phyloP scores from a whole-genome alignment of 2,797 vertebrate genomes.

The Paramormyrops hopkinsi region DNA sequence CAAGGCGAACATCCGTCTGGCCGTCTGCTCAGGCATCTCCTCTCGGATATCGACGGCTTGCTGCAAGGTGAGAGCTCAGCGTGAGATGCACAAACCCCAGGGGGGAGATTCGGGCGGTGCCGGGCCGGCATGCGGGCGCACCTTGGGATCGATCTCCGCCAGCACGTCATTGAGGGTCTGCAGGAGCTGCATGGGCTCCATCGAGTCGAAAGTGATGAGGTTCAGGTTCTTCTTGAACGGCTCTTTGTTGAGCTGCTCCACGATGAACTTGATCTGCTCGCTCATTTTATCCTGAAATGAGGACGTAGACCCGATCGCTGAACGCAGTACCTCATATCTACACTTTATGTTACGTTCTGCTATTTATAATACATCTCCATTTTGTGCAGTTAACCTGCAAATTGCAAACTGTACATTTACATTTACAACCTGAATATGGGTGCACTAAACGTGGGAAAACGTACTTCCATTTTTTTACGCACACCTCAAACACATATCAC shows the following conservation, averaged over 20 bases:
- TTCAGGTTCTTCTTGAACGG: conserved; percentile 93
- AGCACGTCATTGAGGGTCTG: conserved; percentile 88
- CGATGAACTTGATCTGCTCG: conserved; percentile 87
- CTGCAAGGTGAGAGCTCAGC: conserved; percentile 53
- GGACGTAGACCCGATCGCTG: not conserved
- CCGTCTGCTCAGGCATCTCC: conserved; percentile 88
- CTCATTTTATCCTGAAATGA: conserved; percentile 64
- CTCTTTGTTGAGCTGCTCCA: conserved; percentile 87
- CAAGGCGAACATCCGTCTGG: conserved; percentile 82
- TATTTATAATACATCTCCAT: not conserved
- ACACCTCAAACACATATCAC: not conserved
- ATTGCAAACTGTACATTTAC: not conserved
- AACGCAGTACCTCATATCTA: not conserved
- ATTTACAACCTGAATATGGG: not conserved
- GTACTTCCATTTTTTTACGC: not conserved
- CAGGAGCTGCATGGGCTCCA: conserved; percentile 83
- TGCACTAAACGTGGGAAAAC: not conserved
- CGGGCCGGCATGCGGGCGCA: conserved; percentile 40
- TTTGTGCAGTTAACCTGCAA: not conserved
- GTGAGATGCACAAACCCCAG: not conserved
- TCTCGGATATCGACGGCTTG: conserved; percentile 91
- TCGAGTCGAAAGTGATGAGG: conserved; percentile 90
- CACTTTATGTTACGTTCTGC: not conserved
- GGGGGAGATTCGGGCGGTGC: not conserved
- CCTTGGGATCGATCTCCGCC: conserved; percentile 91